Evolutionary conservation across 2,113 vertebrate species (phyloP), one percentile per base, ranked within the genome.

Genomic region (Erythrocercus mccallii): DNA sequence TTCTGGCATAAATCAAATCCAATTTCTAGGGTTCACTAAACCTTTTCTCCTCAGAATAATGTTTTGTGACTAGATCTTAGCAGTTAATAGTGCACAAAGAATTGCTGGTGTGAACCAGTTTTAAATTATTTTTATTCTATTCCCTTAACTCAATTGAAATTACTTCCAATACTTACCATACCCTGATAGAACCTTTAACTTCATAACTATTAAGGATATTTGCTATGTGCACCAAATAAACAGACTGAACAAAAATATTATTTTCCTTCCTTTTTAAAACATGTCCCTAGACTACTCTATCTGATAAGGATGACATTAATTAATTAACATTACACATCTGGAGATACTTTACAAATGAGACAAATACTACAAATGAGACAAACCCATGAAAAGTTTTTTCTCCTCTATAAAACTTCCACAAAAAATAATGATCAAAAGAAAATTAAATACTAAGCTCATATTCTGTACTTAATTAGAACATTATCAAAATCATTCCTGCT

Each of bases 1-100:
- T 98, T 98, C 98, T 98, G 98, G 98, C 98, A 98, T 98, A 98
- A 98, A 98, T 98, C 98, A 98, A 98, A 98, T 98, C 97, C 97
- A 98, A 98, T 99, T 98, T 98, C 98, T 98, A 98, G 98, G 98
- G 98, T 98, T 99, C 98, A 98, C 97, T 98, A 98, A 98, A 96
- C 97, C 98, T 95, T 98, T 99, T 99, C 98, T 98, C 97, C 90
- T 94, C 69, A 92, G 97, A 97, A 98, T 98, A 98, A 98, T 98
- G 98, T 98, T 97, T 95, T 96, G 97, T 98, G 98, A 98, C 97
- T 97, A 97, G 97, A 97, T 97, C 98, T 98, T 97, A 98, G 97
- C 96, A 97, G 96, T 97, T 98, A 98, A 98, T 97, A 97, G 98
- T 97, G 96, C 96, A 97, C 53, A 45, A 97, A 97, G 97, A 97